These are phyloP conservation scores for Toxostoma redivivum DNA, from an alignment of 2,113 vertebrate species.

Conservation along the genomic window DNA sequence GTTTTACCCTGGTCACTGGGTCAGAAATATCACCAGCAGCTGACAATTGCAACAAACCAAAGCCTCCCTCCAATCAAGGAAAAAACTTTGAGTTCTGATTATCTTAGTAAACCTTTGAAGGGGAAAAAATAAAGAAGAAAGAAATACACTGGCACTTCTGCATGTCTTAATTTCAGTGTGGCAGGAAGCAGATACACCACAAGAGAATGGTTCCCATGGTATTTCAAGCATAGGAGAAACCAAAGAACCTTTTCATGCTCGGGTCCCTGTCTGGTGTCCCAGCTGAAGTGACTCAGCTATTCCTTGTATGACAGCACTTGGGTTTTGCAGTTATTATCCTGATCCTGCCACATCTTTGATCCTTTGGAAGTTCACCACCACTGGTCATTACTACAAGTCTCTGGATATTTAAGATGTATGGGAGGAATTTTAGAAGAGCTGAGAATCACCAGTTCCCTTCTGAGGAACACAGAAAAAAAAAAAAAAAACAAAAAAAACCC, in stretches of 20 bases:
- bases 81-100: neutral
- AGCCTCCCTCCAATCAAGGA: slow-evolving; percentile 24
- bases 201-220: slow-evolving; percentile 25
- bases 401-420: neutral
- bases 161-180: slow-evolving; percentile 34
- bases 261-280: neutral
- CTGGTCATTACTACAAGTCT: neutral
- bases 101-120: neutral
- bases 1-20: neutral
- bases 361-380: neutral
- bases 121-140: neutral
- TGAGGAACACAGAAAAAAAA: neutral
- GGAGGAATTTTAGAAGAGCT: neutral
- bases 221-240: slow-evolving; percentile 20
- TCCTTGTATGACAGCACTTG: neutral
- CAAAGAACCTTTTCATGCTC: neutral
- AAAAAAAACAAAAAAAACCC: neutral
- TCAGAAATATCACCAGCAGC: neutral
- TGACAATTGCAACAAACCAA: neutral
- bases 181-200: slow-evolving; percentile 23
- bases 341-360: neutral
- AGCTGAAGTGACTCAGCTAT: neutral
- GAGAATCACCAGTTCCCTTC: neutral
- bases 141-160: neutral
- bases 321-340: neutral